Conservation (phyloP, 1,140 invertebrate genomes). For the Drosophila willistoni region DNA sequence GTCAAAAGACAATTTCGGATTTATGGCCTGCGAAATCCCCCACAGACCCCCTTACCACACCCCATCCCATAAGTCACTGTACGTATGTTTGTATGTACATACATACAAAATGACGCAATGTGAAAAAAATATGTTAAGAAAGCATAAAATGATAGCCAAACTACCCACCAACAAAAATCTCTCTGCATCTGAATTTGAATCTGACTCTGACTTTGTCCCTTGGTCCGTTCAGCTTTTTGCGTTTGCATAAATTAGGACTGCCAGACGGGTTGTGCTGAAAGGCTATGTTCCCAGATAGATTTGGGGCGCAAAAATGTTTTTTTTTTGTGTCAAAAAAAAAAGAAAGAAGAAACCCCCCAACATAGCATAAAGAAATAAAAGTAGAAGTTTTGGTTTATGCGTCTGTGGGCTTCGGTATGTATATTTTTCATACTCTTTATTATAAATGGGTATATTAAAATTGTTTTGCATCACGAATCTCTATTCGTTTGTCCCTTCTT, state of each 20-base stretch:
- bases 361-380: conserved; percentile 13
- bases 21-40: conserved; percentile 76
- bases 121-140: conserved; percentile 77
- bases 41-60: conserved; percentile 14
- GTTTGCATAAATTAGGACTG: conserved; percentile 76
- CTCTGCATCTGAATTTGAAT: conserved; percentile 23
- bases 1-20: conserved; percentile 82
- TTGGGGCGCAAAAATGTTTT: conserved; percentile 64
- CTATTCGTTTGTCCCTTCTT: too few species aligned
- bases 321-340: background rate
- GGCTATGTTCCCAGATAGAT: conserved; percentile 36
- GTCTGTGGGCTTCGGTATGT: conserved; percentile 57
- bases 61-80: too few species aligned
- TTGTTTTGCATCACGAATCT: background rate
- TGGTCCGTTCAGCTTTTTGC: conserved; percentile 44
- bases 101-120: conserved; percentile 7
- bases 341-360: conserved; percentile 1
- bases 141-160: conserved; percentile 78
- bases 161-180: conserved; percentile 42
- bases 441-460: background rate
- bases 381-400: conserved; percentile 69
- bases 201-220: conserved; percentile 20
- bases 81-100: too few species aligned
- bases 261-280: conserved; percentile 37
- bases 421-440: background rate